Conservation (phyloP, 2,888 invertebrate species). For the Mimas tiliae region DNA sequence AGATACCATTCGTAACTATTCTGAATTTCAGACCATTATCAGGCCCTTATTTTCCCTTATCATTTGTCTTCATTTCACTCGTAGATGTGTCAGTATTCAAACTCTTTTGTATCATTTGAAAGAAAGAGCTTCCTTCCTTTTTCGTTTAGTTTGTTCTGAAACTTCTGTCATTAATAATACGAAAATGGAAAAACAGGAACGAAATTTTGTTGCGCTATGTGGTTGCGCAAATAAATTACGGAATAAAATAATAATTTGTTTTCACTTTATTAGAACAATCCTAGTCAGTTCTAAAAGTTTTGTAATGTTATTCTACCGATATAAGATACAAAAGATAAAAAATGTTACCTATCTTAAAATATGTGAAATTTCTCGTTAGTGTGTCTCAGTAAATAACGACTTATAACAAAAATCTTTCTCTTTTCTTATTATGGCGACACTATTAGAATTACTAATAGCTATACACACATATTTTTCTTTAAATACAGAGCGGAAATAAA, state of each 20-base stretch:
- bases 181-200: background rate
- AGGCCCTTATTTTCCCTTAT: background rate
- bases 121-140: background rate
- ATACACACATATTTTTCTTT: no score
- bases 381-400: no score
- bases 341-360: no score
- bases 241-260: background rate
- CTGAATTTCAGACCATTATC: no score
- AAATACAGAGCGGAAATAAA: no score
- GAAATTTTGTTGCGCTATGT: background rate
- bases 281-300: background rate
- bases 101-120: constrained; percentile 4
- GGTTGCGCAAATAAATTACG: background rate
- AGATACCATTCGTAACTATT: no score
- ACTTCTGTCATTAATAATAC: constrained; percentile 8
- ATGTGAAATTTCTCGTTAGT: no score
- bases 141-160: background rate
- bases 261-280: background rate
- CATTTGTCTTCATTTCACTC: background rate
- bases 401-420: no score
- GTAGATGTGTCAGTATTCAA: constrained; percentile 15
- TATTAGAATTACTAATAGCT: no score
- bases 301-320: no score
- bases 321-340: no score
- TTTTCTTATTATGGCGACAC: no score